A percentile compares a stretch with the other conserved stretches of the same genome.
Conservation (phyloP, 2,113 vertebrate species). For the Austrofundulus limnaeus region DNA sequence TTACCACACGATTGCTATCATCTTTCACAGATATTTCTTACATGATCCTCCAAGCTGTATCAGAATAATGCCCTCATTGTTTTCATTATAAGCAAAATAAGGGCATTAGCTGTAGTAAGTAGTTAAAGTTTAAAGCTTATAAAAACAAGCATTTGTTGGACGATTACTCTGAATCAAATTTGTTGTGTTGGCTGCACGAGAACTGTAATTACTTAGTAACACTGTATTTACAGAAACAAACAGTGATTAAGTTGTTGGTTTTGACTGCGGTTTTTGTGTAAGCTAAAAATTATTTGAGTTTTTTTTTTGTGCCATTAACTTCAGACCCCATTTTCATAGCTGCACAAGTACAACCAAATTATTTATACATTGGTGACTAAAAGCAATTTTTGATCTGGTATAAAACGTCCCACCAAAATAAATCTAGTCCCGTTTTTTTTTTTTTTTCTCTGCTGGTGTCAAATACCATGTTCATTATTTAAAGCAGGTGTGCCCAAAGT, state of each 20-base stretch:
- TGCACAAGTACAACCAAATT: slow-evolving; percentile 11
- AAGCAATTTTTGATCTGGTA: not conserved
- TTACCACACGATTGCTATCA: slow-evolving; percentile 7
- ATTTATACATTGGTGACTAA: slow-evolving; percentile 2
- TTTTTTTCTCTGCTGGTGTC: slow-evolving; percentile 21
- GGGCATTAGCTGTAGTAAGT: slow-evolving; percentile 12
- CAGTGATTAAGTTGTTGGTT: slow-evolving; percentile 40
- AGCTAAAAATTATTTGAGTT: slow-evolving; percentile 34
- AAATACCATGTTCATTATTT: slow-evolving; percentile 42
- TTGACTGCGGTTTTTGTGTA: slow-evolving; percentile 31
- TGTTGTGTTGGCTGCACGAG: slow-evolving; percentile 22
- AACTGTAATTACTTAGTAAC: slow-evolving; percentile 44
- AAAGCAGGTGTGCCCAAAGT: too few species aligned
- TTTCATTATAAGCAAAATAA: not conserved
- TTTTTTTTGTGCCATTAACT: slow-evolving; percentile 31
- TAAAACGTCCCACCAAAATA: slow-evolving; percentile 21
- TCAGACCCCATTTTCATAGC: slow-evolving; percentile 12
- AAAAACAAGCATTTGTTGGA: slow-evolving; percentile 5
- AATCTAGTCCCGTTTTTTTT: slow-evolving; percentile 13
- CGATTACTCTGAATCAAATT: slow-evolving; percentile 30
- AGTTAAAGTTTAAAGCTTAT: not conserved
- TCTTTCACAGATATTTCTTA: slow-evolving; percentile 13
- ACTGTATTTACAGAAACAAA: slow-evolving; percentile 27
- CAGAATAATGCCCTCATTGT: not conserved
- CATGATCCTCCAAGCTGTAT: not conserved